Percentiles rank a stretch among this genome's conserved stretches.
phyloP scores from a whole-genome alignment of 2,888 invertebrate genomes.

The Cryptus viduatorius region DNA sequence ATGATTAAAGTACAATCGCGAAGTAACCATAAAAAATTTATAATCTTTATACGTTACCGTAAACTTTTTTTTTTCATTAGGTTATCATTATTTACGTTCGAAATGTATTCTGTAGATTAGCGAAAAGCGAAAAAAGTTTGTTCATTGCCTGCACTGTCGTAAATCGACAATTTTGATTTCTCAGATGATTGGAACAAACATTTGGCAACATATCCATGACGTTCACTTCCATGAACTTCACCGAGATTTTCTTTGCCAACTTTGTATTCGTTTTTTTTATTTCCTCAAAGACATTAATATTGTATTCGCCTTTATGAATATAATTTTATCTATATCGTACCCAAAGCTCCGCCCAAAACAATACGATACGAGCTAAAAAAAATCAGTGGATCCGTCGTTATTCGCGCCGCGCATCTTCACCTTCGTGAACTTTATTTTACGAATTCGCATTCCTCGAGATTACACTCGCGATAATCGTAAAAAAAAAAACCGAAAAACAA shows the following conservation, averaged over 20 bases:
- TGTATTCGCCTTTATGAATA: slow-evolving; percentile 47
- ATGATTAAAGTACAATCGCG: slow-evolving; percentile 49
- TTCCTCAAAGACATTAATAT: slow-evolving; percentile 36
- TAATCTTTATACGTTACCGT: slow-evolving; percentile 25
- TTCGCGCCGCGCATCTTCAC: slow-evolving; percentile 31
- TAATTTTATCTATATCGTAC: slow-evolving; percentile 27
- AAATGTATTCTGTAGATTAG: slow-evolving; percentile 51
- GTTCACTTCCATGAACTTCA: slow-evolving; percentile 28
- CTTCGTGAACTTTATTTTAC: slow-evolving; percentile 22
- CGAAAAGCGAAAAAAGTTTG: slow-evolving; percentile 12
- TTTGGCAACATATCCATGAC: slow-evolving; percentile 58
- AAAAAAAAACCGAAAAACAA: slow-evolving; percentile 6
- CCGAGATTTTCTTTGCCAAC: background rate
- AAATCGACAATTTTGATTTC: slow-evolving; percentile 39
- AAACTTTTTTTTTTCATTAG: slow-evolving; percentile 36
- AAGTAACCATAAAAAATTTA: slow-evolving; percentile 44
- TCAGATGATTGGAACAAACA: slow-evolving; percentile 34
- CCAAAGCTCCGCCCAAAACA: background rate
- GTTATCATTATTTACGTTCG: slow-evolving; percentile 42
- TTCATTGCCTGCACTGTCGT: slow-evolving; percentile 30
- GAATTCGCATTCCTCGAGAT: slow-evolving; percentile 27
- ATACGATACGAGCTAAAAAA: slow-evolving; percentile 33
- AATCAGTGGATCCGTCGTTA: background rate
- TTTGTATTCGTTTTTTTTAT: slow-evolving; percentile 19
- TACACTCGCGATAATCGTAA: slow-evolving; percentile 5